Evolutionary conservation across 2,888 invertebrate species (phyloP).

Genomic region (Elysia crispata): DNA sequence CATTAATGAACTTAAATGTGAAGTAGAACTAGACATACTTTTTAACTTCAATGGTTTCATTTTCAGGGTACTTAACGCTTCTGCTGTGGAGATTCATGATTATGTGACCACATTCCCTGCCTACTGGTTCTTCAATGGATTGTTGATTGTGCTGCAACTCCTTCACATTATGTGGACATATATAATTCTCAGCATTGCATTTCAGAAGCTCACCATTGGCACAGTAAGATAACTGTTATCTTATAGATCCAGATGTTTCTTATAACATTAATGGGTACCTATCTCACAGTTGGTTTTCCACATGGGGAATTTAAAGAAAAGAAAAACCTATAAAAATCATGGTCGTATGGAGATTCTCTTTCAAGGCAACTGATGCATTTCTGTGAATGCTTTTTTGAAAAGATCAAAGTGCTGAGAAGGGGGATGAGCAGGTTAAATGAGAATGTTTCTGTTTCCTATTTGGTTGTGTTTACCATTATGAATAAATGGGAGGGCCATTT

Average conservation of each 20-base stretch:
- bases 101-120: constrained; percentile 57
- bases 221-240: constrained; percentile 54
- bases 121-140: constrained; percentile 68
- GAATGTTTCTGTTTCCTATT: too few species aligned
- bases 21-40: not conserved
- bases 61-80: constrained; percentile 58
- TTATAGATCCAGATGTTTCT: not conserved
- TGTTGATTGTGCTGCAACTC: constrained; percentile 68
- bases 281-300: too few species aligned
- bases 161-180: constrained; percentile 74
- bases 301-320: too few species aligned
- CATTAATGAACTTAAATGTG: not conserved
- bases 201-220: constrained; percentile 61
- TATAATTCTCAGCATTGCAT: constrained; percentile 89
- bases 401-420: too few species aligned
- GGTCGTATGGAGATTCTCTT: too few species aligned
- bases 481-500: too few species aligned
- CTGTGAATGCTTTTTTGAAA: too few species aligned
- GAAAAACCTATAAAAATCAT: too few species aligned
- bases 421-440: too few species aligned
- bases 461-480: too few species aligned
- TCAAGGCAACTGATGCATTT: too few species aligned
- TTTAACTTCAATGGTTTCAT: not conserved
- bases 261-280: too few species aligned
- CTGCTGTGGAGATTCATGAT: constrained; percentile 54